Base-by-base conservation (phyloP, 2,797 vertebrate species). In the Octomys mimax region DNA sequence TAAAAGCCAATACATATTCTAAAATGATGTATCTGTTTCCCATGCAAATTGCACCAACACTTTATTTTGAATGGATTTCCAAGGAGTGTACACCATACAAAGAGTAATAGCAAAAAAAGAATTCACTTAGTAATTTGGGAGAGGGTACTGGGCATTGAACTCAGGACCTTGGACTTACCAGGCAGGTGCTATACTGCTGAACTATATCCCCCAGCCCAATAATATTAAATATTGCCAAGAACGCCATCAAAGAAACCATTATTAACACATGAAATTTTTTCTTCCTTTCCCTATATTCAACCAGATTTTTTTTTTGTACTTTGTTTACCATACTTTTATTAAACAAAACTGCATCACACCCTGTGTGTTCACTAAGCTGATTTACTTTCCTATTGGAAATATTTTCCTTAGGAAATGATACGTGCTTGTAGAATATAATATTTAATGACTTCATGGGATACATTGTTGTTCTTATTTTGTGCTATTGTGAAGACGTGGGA, bases 351-450 rank as follows among this genome's bases (percentile, higher is more conserved):
- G 33, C 19, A 49, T 77, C 36, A 82, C 6, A 61, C 11, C 61
- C 28, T 57, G n/a, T 52, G 24, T 70, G 68, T 46, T 49, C 18
- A 79, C 3, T 46, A 82, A 71, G 81, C 31, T 86, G 54, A 12
- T 92, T 86, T 70, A 39, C 16, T 73, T 77, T 87, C 26, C 33
- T 73, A 49, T 49, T 92, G 22, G 64, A 14, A 83, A 42, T 62
- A 86, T 66, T 73, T 78, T 57, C 79, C 73, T 68, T 18, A 75
- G 77, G 64, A 94, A 94, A 90, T 46, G 19, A 79, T 28, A 82
- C 42, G 49, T 52, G 28, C 4, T 85, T 64, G 13, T 61, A 73
- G 39, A 73, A 87, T 13, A 52, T 4, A 22, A 22, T 46, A 64
- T 87, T 61, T 46, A 42, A 39, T 79, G 19, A 54, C 78, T 84